Percentiles rank a stretch among this genome's conserved stretches.
Conservation (phyloP, 2,888 invertebrate genomes). For the Tenodera sinensis region DNA sequence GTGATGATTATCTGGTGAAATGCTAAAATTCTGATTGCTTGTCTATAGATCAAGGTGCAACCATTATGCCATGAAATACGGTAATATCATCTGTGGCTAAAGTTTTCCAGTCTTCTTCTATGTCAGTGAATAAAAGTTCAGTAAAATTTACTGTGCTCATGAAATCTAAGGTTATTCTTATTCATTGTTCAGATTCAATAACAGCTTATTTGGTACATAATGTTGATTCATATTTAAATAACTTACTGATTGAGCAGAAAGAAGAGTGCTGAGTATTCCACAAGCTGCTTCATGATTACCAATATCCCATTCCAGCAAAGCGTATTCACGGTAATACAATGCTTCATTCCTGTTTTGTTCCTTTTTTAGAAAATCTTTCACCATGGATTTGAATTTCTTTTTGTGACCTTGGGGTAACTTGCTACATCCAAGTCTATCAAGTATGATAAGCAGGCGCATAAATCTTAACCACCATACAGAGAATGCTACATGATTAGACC, state of each 20-base stretch:
- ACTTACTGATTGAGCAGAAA: conserved; percentile 2
- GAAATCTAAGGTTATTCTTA: no score
- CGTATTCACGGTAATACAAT: conserved; percentile 60
- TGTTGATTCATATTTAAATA: no score
- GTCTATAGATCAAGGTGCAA: no score
- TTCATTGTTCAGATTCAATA: no score
- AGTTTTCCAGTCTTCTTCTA: no score
- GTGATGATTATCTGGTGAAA: no score
- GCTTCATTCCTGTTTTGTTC: conserved; percentile 54
- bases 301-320: conserved; percentile 56
- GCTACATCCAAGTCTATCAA: conserved; percentile 45
- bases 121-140: no score
- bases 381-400: conserved; percentile 50
- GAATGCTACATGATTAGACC: conserved; percentile 52
- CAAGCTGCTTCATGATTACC: conserved; percentile 48
- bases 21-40: no score
- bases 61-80: no score
- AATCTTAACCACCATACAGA: conserved; percentile 62
- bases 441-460: conserved; percentile 52
- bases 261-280: conserved; percentile 36
- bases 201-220: no score
- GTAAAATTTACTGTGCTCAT: no score
- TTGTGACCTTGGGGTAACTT: conserved; percentile 41
- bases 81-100: no score
- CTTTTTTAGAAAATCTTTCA: conserved; percentile 55